Evolutionary conservation across 2,888 invertebrate species (phyloP), one percentile per base, ranked within the genome.

Genomic region (Tiphia femorata): DNA sequence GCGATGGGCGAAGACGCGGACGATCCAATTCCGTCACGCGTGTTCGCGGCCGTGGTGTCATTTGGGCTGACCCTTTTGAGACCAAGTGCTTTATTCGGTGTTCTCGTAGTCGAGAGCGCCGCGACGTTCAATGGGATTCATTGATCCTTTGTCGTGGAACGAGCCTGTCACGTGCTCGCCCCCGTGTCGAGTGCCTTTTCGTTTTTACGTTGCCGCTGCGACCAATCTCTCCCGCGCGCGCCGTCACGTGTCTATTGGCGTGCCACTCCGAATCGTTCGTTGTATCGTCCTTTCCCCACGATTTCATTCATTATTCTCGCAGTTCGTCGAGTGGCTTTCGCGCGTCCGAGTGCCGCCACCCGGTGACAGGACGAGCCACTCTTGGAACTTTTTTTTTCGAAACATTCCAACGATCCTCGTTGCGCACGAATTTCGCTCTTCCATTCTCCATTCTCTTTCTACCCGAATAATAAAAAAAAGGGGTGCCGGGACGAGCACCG

Each of bases 21-120:
- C 51, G 64, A 57, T 63, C 49, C 55, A 60, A 55, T 35, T 50
- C 17, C 33, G 7, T 33, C 54, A 49, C 57, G 54, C 43, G 53
- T 60, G 12, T 10, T 51, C 52, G 55, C 23, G 43, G 49, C 14
- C 50, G 52, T 27, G 62, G 62, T 51, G 53, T 62, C 49, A 53
- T 62, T 62, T 48, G 53, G 53, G 37, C 56, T 41, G 46, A 19
- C 56, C 52, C 62, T 62, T 62, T 47, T 30, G 38, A 50, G 56
- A 43, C 25, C 30, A 6, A 48, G 37, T 44, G 62, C 61, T 61
- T 62, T 62, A 37, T 56, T 47, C 62, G 47, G 48, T 38, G 43
- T 23, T 33, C 59, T 8, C 20, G 42, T 40, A 40, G 7, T 12
- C 20, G 37, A 7, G 43, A 38, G 40, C 29, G 29, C 37, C 14